These are phyloP conservation scores for Halyomorpha halys DNA, from an alignment of 1,140 invertebrate genomes.

Conservation along the genomic window DNA sequence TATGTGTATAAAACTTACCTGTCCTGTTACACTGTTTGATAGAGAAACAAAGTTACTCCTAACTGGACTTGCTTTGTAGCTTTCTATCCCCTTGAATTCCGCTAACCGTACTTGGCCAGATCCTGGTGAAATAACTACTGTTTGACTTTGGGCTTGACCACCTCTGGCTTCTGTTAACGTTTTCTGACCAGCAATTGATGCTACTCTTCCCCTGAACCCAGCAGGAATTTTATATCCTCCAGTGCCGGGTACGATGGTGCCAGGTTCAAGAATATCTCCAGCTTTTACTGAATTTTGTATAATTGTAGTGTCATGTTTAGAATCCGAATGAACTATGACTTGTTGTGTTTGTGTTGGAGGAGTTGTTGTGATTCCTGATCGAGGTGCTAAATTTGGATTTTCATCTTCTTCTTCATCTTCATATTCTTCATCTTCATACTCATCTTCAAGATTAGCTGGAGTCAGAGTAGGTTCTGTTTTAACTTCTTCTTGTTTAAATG, in stretches of 20 bases:
- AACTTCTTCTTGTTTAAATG: neutral
- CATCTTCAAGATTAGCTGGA: neutral
- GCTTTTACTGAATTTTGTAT: conserved; percentile 36
- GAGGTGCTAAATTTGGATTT: conserved; percentile 38
- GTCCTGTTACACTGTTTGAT: conserved; percentile 64
- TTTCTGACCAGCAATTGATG: conserved; percentile 46
- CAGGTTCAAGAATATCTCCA: conserved; percentile 47
- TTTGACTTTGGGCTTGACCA: conserved; percentile 52
- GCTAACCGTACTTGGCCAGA: conserved; percentile 39
- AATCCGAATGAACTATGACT: conserved; percentile 30
- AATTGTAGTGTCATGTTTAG: conserved; percentile 36
- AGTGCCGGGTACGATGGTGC: conserved; percentile 47
- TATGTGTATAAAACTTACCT: conserved; percentile 36
- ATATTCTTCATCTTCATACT: conserved; percentile 36
- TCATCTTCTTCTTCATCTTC: conserved; percentile 44
- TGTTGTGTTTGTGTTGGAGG: conserved; percentile 33
- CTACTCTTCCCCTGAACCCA: conserved; percentile 54
- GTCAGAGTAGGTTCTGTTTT: neutral
- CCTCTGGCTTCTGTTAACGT: conserved; percentile 44
- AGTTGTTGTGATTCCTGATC: conserved; percentile 7
- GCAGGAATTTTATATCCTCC: conserved; percentile 52
- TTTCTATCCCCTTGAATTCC: neutral
- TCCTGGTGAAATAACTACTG: conserved; percentile 46
- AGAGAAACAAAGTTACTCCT: conserved; percentile 44
- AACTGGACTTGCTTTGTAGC: conserved; percentile 10